Percentiles rank a stretch among this genome's conserved stretches.
phyloP scores from a whole-genome alignment of 2,888 invertebrate genomes.

The Baronia brevicornis region DNA sequence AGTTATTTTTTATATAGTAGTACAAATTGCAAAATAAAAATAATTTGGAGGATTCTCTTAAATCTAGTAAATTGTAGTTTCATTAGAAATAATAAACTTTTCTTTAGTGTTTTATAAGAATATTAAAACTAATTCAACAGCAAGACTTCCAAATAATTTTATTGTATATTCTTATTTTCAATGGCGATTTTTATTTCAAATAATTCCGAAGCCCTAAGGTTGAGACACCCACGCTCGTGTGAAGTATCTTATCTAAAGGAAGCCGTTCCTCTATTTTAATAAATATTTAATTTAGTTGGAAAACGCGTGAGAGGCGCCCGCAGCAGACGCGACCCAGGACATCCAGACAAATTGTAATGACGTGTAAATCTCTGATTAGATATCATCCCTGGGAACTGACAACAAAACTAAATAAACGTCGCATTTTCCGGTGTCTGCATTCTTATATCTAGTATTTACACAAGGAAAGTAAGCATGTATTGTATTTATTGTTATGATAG shows the following conservation, averaged over 20 bases:
- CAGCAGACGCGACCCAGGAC: slow-evolving; percentile 31
- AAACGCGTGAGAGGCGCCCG: slow-evolving; percentile 37
- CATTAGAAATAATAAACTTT: too few species aligned
- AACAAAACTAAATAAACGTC: slow-evolving; percentile 48
- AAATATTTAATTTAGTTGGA: slow-evolving; percentile 65
- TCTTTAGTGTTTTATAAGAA: too few species aligned
- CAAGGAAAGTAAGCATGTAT: too few species aligned
- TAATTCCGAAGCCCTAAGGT: slow-evolving; percentile 1
- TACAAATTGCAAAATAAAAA: too few species aligned
- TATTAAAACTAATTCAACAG: too few species aligned
- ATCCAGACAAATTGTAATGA: slow-evolving; percentile 52
- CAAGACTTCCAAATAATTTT: slow-evolving; percentile 5
- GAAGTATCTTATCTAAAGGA: slow-evolving; percentile 57
- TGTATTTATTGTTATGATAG: too few species aligned
- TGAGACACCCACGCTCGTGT: slow-evolving; percentile 31
- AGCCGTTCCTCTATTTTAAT: slow-evolving; percentile 54
- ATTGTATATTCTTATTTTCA: slow-evolving; percentile 1
- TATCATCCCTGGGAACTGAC: slow-evolving; percentile 65
- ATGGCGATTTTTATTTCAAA: neutral
- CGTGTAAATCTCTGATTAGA: slow-evolving; percentile 67
- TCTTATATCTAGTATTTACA: slow-evolving; percentile 16
- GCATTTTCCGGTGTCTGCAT: slow-evolving; percentile 40
- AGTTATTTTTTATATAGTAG: too few species aligned
- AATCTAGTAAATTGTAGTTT: too few species aligned
- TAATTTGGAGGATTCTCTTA: too few species aligned